Conservation (phyloP, 2,888 invertebrate species). For the Monopis laevigella region DNA sequence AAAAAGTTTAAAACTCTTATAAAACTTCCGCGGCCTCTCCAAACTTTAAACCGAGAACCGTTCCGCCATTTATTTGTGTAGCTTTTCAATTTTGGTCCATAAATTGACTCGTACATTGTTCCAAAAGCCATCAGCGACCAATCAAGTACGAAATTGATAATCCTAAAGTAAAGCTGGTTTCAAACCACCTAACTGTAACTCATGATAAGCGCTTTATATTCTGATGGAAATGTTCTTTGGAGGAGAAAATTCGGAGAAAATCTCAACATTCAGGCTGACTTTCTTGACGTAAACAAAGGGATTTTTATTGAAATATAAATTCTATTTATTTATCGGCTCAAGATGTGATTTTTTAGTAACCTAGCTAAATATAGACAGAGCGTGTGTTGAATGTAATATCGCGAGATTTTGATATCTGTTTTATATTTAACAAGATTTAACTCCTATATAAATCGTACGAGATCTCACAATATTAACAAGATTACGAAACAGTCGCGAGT, state of each 20-base stretch:
- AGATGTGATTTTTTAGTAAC: no score
- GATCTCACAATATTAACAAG: no score
- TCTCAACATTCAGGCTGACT: conserved; percentile 9
- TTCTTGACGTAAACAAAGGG: conserved; percentile 4
- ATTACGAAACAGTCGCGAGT: no score
- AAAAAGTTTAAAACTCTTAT: no score
- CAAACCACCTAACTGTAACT: conserved; percentile 36
- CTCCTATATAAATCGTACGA: no score
- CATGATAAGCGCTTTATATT: conserved; percentile 43
- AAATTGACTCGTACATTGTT: conserved; percentile 40
- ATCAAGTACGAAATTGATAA: conserved; percentile 64
- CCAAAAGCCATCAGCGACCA: conserved; percentile 55
- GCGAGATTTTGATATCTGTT: no score
- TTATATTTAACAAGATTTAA: no score
- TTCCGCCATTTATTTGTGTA: neutral
- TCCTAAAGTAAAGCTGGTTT: conserved; percentile 23
- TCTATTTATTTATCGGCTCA: no score
- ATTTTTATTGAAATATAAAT: no score
- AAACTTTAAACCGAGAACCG: neutral
- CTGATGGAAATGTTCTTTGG: conserved; percentile 38
- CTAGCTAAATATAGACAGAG: no score
- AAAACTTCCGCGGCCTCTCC: no score
- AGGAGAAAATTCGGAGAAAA: conserved; percentile 31
- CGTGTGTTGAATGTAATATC: no score
- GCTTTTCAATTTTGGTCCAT: conserved; percentile 16